Evolutionary conservation across 2,797 vertebrate species (phyloP).

Genomic region (Protonibea diacanthus): DNA sequence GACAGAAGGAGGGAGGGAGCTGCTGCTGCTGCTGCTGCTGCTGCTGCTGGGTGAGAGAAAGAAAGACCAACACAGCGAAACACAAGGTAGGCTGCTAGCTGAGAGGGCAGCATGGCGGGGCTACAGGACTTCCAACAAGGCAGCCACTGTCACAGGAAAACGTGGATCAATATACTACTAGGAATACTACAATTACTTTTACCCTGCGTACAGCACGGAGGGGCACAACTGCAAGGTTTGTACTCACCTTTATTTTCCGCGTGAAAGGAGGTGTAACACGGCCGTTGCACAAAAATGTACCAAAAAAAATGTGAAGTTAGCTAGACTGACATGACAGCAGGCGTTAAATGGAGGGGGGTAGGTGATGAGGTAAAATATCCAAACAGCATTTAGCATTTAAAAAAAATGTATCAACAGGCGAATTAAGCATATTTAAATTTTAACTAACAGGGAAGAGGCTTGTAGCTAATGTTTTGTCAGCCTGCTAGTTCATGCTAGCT

Average conservation of each 20-base stretch:
- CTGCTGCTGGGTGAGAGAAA: slow-evolving; percentile 57
- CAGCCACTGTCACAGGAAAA: slow-evolving; percentile 90
- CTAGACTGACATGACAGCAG: slow-evolving; percentile 66
- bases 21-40: slow-evolving; percentile 28
- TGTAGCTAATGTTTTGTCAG: slow-evolving; percentile 53
- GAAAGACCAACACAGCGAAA: slow-evolving; percentile 71
- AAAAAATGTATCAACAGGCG: not conserved
- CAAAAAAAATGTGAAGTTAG: slow-evolving; percentile 51
- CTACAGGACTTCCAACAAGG: slow-evolving; percentile 88
- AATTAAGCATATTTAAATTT: not conserved
- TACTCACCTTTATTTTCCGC: slow-evolving; percentile 40
- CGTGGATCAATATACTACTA: slow-evolving; percentile 92
- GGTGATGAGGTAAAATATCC: not conserved
- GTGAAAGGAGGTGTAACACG: slow-evolving; percentile 13
- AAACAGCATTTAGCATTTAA: not conserved
- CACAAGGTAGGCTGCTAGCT: slow-evolving; percentile 78
- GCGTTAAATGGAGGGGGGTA: slow-evolving; percentile 14
- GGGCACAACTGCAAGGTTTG: slow-evolving; percentile 93
- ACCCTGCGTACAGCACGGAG: slow-evolving; percentile 90
- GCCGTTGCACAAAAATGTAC: slow-evolving; percentile 28
- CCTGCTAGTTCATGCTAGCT: slow-evolving; percentile 74
- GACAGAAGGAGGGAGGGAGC: slow-evolving; percentile 53
- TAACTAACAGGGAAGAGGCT: not conserved
- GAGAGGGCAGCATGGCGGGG: slow-evolving; percentile 93
- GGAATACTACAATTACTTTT: slow-evolving; percentile 92